Evolutionary conservation across 2,888 invertebrate genomes (phyloP).

Genomic region (Leptinotarsa rubiginosa): DNA sequence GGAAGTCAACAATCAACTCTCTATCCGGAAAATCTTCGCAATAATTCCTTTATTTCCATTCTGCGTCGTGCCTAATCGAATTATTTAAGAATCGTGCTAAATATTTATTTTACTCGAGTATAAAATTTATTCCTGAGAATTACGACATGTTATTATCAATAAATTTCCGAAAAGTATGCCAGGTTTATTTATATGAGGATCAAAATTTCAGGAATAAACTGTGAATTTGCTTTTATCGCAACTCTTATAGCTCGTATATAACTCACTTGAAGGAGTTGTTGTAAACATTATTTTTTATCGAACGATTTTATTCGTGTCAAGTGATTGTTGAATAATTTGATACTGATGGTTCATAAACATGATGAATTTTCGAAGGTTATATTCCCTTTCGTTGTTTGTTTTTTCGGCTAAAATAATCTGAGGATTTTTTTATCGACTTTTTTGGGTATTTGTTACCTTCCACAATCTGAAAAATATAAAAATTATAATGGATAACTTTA

Average conservation of each 20-base stretch:
- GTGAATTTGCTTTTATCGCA: slow-evolving; percentile 54
- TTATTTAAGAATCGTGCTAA: slow-evolving; percentile 3
- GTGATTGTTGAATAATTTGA: slow-evolving; percentile 11
- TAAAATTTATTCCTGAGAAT: slow-evolving; percentile 18
- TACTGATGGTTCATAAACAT: neutral
- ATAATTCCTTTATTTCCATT: neutral
- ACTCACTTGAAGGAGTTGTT: slow-evolving; percentile 27
- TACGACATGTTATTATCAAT: slow-evolving; percentile 12
- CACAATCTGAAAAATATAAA: too few species aligned
- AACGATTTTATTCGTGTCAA: slow-evolving; percentile 34
- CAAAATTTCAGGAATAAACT: slow-evolving; percentile 48
- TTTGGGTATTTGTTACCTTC: too few species aligned
- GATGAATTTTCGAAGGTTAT: neutral
- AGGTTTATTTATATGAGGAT: slow-evolving; percentile 45
- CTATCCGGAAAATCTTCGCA: too few species aligned
- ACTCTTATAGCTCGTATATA: slow-evolving; percentile 40
- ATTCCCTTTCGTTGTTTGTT: neutral
- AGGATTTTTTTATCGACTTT: too few species aligned
- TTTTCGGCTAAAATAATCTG: neutral
- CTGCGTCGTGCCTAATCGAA: neutral
- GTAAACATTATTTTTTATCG: slow-evolving; percentile 33
- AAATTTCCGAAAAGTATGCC: slow-evolving; percentile 18
- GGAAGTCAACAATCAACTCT: too few species aligned
- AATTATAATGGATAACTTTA: too few species aligned
- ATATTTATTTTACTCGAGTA: slow-evolving; percentile 15